These are phyloP conservation scores for Clusia tigrina DNA, from an alignment of 2,888 invertebrate genomes.

Conservation along the genomic window DNA sequence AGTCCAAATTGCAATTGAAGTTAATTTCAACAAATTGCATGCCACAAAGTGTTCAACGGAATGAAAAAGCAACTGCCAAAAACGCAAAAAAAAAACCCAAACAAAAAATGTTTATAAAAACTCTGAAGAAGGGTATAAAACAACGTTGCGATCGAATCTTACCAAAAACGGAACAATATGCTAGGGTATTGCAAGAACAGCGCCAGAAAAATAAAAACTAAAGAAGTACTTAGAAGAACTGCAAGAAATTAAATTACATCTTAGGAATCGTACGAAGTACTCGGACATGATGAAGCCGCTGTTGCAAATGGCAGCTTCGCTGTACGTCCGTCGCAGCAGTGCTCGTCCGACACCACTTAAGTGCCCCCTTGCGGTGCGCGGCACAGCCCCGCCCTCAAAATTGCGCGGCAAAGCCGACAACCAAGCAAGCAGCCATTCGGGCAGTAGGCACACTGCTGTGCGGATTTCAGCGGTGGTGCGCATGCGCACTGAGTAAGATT, in stretches of 20 bases:
- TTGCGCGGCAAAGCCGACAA: conserved; percentile 14
- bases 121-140: background rate
- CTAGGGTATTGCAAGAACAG: conserved; percentile 14
- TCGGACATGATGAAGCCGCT: background rate
- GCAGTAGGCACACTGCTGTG: background rate
- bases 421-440: background rate
- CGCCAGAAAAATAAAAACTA: conserved; percentile 18
- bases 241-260: conserved; percentile 35
- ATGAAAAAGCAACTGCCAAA: conserved; percentile 38
- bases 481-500: conserved; percentile 45
- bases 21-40: conserved; percentile 64
- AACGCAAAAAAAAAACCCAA: conserved; percentile 16
- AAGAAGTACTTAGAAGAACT: too few species aligned
- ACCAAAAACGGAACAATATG: conserved; percentile 27
- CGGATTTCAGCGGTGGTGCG: background rate
- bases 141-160: conserved; percentile 9
- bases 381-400: conserved; percentile 52
- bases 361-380: conserved; percentile 54
- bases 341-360: conserved; percentile 48
- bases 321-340: background rate
- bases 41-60: conserved; percentile 64
- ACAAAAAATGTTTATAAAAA: background rate
- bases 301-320: background rate
- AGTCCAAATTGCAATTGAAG: conserved; percentile 59
- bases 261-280: conserved; percentile 35